Conservation (phyloP, 2,797 vertebrate species). For the Eulemur rubriventer region DNA sequence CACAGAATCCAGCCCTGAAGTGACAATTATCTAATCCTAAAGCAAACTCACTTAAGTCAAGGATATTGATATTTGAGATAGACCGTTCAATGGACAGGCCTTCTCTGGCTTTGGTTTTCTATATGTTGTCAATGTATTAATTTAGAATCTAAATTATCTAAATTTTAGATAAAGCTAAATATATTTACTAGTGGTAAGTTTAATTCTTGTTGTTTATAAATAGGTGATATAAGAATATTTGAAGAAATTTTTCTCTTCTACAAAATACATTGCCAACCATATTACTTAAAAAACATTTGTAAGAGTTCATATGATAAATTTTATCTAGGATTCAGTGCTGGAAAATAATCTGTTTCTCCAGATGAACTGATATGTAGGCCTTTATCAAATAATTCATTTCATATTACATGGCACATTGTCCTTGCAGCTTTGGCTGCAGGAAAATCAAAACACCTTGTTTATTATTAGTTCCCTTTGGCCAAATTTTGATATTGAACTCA, state of each 20-base stretch:
- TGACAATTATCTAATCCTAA: background rate
- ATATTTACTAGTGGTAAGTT: background rate
- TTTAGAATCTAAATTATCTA: background rate
- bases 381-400: conserved; percentile 2
- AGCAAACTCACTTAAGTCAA: background rate
- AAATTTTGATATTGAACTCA: conserved; percentile 25
- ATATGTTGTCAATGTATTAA: background rate
- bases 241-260: background rate
- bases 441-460: background rate
- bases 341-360: background rate
- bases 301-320: background rate
- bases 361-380: background rate
- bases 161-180: background rate
- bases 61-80: background rate
- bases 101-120: background rate
- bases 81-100: background rate
- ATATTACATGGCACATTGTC: background rate
- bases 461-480: background rate
- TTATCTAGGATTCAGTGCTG: background rate
- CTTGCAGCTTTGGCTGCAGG: background rate
- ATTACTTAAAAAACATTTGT: background rate
- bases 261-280: background rate
- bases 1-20: background rate
- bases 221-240: background rate
- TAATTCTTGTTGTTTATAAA: background rate